Evolutionary conservation across 2,888 invertebrate genomes (phyloP), one percentile per base, ranked within the genome.

Genomic region (Periphyllus acericola): DNA sequence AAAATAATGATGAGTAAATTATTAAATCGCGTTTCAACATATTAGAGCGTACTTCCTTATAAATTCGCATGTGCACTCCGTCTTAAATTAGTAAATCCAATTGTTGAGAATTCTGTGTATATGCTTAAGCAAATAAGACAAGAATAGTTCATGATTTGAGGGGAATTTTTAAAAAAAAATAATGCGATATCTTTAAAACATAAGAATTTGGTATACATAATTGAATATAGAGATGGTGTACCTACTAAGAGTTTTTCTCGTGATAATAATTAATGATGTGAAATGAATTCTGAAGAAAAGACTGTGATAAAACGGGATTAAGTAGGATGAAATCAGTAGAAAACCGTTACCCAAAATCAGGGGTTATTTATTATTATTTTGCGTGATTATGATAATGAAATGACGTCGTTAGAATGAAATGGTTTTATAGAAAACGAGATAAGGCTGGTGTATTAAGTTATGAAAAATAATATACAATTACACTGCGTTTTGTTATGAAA

Each of bases 301-400:
- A 52, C 52, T 60, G 60, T 60, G 55, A 60, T 79, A 60, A 79
- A 60, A 36, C n/a, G 17, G n/a, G 60, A 60, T n/a, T 36, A 34
- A 79, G 36, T 60, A 21, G 8, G 17, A 60, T 60, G 60, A 60
- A 19, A 79, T 60, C 6, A 79, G 3, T 36, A 14, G 29, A 6
- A 32, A 76, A 76, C 11, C 46, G 29, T 76, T 52, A 76, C 3
- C 19, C 72, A 46, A 76, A 76, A 52, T 76, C 8, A 52, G 25
- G 19, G 34, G 46, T 52, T 76, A 76, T 76, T 32, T 76, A 76
- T 76, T 76, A 76, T 76, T 32, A 52, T 76, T 76, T n/a, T 32
- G 19, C 0, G 29, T 29, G 29, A 76, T 72, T 72, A 72, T 19
- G 34, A 72, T 72, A 76, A 76, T 29, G 19, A 79, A 14, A n/a